These are phyloP conservation scores for Cheracebus regulus DNA, from an alignment of 2,797 vertebrate species.

Conservation along the genomic window DNA sequence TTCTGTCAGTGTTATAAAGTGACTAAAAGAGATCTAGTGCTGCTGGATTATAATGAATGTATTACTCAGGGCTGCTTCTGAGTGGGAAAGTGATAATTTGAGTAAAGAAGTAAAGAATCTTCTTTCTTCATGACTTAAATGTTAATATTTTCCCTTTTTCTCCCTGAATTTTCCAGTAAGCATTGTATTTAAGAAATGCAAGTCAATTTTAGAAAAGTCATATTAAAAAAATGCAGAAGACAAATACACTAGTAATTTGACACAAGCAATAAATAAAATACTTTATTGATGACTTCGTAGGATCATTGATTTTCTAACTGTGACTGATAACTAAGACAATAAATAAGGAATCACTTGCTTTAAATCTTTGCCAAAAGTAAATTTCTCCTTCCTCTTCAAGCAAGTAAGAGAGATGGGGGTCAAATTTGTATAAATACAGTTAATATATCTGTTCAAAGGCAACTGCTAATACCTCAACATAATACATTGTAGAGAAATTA, in stretches of 20 bases:
- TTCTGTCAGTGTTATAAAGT: constrained; percentile 71
- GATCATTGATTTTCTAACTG: constrained; percentile 59
- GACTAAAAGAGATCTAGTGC: constrained; percentile 45
- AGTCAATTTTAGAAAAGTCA: background rate
- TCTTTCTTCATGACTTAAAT: constrained; percentile 52
- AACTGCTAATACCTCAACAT: background rate
- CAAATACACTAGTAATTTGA: constrained; percentile 46
- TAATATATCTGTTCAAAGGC: background rate
- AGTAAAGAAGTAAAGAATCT: constrained; percentile 53
- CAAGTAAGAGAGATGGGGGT: constrained; percentile 18
- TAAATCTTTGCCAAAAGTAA: constrained; percentile 54
- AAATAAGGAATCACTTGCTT: constrained; percentile 65
- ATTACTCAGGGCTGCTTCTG: constrained; percentile 57
- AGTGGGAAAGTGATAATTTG: constrained; percentile 60
- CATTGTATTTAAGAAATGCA: background rate
- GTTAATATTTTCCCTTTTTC: background rate
- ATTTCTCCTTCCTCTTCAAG: constrained; percentile 49
- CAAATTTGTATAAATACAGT: constrained; percentile 30
- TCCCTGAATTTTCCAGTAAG: constrained; percentile 23
- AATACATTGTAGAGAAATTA: constrained; percentile 51
- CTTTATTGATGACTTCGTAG: constrained; percentile 73
- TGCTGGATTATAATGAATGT: constrained; percentile 69
- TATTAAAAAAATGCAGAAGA: constrained; percentile 51
- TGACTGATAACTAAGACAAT: constrained; percentile 63
- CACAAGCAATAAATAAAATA: constrained; percentile 75